Percentiles rank a stretch among this genome's conserved stretches.
Conservation (phyloP, 2,888 invertebrate genomes). For the Asteroscopus sphinx region DNA sequence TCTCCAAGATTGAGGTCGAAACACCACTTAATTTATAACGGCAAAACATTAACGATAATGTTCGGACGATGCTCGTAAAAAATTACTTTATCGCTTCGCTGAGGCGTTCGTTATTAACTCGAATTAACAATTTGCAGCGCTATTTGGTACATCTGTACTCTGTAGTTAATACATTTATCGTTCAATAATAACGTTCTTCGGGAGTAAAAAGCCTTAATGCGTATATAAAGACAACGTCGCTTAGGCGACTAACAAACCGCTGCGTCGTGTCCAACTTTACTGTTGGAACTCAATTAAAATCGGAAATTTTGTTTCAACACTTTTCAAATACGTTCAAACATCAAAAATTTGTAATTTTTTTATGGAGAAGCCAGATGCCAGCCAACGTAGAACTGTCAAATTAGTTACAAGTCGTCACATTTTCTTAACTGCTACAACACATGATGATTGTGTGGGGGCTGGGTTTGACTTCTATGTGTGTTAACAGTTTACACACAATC, state of each 20-base stretch:
- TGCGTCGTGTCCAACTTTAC: slow-evolving; percentile 70
- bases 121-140: slow-evolving; percentile 83
- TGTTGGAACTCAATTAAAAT: slow-evolving; percentile 83
- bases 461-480: too few relatives aligned
- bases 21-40: slow-evolving; percentile 80
- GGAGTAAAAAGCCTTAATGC: slow-evolving; percentile 59
- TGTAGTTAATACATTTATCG: slow-evolving; percentile 78
- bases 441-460: too few relatives aligned
- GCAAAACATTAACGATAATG: slow-evolving; percentile 81
- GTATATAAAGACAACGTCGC: slow-evolving; percentile 60
- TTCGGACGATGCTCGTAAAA: slow-evolving; percentile 77
- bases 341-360: too few relatives aligned
- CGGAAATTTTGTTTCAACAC: slow-evolving; percentile 79
- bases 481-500: too few relatives aligned
- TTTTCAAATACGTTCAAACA: too few relatives aligned
- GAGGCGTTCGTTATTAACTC: slow-evolving; percentile 81
- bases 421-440: too few relatives aligned
- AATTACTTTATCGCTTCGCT: slow-evolving; percentile 77
- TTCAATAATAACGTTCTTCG: slow-evolving; percentile 71
- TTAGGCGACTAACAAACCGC: slow-evolving; percentile 80
- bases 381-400: too few relatives aligned
- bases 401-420: too few relatives aligned
- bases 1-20: slow-evolving; percentile 64
- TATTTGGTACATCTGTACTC: slow-evolving; percentile 73
- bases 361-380: too few relatives aligned